These are phyloP conservation scores for Augochlora pura DNA, from an alignment of 1,140 invertebrate genomes.

Conservation along the genomic window DNA sequence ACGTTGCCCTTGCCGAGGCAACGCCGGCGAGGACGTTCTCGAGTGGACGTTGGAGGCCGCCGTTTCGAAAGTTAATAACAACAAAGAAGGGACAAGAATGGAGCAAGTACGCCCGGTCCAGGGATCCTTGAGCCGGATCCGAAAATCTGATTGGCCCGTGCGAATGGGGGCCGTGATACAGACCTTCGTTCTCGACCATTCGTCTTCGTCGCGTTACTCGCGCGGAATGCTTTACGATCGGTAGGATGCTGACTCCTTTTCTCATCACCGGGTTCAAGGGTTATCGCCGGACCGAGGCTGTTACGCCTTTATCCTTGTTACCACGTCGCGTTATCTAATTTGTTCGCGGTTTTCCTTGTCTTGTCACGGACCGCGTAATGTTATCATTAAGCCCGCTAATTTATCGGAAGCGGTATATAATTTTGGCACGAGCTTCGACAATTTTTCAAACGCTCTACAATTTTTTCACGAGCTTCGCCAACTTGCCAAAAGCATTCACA, in stretches of 20 bases:
- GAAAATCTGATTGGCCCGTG: not conserved
- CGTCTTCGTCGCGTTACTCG: not conserved
- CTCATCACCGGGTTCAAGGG: not conserved
- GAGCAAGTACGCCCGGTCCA: constrained; percentile 2
- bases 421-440: too few relatives aligned
- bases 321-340: too few relatives aligned
- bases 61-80: constrained; percentile 2
- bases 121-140: not conserved
- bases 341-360: too few relatives aligned
- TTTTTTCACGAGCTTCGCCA: too few relatives aligned
- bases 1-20: constrained; percentile 1
- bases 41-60: not conserved
- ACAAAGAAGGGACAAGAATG: constrained; percentile 4
- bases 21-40: not conserved
- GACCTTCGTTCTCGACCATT: not conserved
- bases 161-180: not conserved
- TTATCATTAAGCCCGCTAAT: too few relatives aligned
- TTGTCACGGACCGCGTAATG: too few relatives aligned
- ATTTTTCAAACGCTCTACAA: too few relatives aligned
- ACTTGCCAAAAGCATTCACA: too few relatives aligned
- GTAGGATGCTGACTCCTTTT: not conserved
- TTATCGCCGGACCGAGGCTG: too few relatives aligned
- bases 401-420: too few relatives aligned
- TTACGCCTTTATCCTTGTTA: too few relatives aligned
- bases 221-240: not conserved